A percentile compares a stretch with the other conserved stretches of the same genome.
Conservation (phyloP, 2,797 vertebrate species). For the Lepus oiostolus region DNA sequence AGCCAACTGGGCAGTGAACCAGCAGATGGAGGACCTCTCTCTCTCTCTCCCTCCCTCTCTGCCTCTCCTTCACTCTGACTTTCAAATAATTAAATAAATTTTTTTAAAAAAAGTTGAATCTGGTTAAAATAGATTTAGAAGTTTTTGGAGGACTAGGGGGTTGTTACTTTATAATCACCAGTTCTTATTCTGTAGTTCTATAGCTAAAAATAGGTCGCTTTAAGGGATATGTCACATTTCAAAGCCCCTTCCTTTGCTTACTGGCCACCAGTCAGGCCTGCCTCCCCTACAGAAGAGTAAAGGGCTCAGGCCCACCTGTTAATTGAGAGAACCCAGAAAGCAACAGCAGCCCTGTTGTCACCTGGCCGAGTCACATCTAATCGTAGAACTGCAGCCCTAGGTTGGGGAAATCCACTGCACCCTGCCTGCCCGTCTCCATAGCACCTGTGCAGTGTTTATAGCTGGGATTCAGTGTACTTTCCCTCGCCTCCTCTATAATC, state of each 20-base stretch:
- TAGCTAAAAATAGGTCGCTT: neutral
- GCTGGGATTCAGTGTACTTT: neutral
- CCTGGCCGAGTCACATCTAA: neutral
- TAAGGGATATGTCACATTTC: neutral
- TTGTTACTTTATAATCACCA: neutral
- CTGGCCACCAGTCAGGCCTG: neutral
- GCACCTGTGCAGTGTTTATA: neutral
- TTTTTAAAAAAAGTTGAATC: too few species aligned
- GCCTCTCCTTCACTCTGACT: too few species aligned
- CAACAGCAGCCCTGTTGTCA: too few species aligned
- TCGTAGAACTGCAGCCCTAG: neutral
- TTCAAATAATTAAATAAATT: too few species aligned
- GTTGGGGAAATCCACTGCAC: neutral
- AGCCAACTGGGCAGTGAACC: too few species aligned
- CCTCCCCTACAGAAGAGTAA: neutral
- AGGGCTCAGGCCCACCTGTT: neutral
- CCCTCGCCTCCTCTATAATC: neutral
- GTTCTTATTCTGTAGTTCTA: neutral
- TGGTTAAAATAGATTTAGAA: neutral
- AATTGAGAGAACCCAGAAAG: neutral
- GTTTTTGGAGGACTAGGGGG: neutral
- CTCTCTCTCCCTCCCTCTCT: too few species aligned
- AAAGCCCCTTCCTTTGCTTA: neutral
- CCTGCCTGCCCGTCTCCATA: neutral
- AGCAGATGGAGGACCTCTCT: too few species aligned